These are phyloP conservation scores for Spilarctia lutea DNA, from an alignment of 2,888 invertebrate genomes.

Conservation along the genomic window DNA sequence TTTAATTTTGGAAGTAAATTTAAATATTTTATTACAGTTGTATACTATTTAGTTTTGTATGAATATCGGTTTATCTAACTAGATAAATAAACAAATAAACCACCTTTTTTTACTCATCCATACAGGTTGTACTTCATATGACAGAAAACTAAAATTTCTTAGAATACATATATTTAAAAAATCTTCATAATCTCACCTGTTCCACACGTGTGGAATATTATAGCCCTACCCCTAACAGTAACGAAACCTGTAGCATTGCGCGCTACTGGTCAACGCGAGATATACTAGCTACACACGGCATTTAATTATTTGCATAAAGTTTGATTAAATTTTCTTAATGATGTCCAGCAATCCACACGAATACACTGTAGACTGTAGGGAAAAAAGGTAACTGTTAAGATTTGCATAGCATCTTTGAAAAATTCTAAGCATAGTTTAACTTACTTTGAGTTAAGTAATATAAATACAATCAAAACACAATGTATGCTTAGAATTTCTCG, in stretches of 20 bases:
- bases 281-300: conserved; percentile 84
- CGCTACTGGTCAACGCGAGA: conserved; percentile 86
- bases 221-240: conserved; percentile 84
- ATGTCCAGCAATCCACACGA: conserved; percentile 82
- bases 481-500: conserved; percentile 80
- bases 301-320: conserved; percentile 79
- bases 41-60: conserved; percentile 12
- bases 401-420: conserved; percentile 78
- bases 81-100: conserved; percentile 53
- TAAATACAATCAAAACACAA: conserved; percentile 3
- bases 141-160: conserved; percentile 76
- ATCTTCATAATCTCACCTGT: conserved; percentile 85
- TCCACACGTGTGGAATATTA: conserved; percentile 81
- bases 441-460: conserved; percentile 21
- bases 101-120: conserved; percentile 55
- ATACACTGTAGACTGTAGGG: conserved; percentile 86
- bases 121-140: conserved; percentile 55
- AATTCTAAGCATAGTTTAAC: conserved; percentile 75
- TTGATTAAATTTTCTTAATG: conserved; percentile 79
- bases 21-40: not conserved
- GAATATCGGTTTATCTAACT: conserved; percentile 49
- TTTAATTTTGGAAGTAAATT: not conserved
- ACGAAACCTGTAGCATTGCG: conserved; percentile 87
- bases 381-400: conserved; percentile 84
- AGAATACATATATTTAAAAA: conserved; percentile 78